These are phyloP conservation scores for Tethya wilhelma DNA, from an alignment of 37 sponge, comb jelly and placozoan genomes.

Conservation along the genomic window DNA sequence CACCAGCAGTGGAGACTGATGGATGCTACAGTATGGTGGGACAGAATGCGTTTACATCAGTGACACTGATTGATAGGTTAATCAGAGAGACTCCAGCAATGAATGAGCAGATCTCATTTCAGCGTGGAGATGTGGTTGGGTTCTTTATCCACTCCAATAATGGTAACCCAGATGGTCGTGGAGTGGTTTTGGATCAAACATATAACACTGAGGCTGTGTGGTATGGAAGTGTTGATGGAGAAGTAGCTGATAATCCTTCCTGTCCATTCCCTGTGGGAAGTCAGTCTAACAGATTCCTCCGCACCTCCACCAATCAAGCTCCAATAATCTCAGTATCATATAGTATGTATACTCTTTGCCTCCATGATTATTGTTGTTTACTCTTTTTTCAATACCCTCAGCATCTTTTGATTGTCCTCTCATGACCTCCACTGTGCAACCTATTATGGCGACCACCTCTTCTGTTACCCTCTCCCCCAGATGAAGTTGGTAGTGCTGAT, in stretches of 20 bases:
- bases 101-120: not conserved
- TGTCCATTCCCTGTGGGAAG: slow-evolving; percentile 28
- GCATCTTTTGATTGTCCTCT: too few relatives aligned
- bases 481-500: too few relatives aligned
- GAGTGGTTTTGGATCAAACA: not conserved
- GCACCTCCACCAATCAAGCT: slow-evolving; percentile 3
- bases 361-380: too few relatives aligned
- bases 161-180: not conserved
- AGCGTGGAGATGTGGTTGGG: slow-evolving; percentile 10
- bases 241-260: not conserved
- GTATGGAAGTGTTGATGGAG: not conserved
- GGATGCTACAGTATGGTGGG: slow-evolving; percentile 17
- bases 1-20: slow-evolving; percentile 5
- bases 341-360: too few relatives aligned
- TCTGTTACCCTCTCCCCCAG: too few relatives aligned
- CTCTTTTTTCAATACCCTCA: too few relatives aligned
- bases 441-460: too few relatives aligned
- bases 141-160: not conserved
- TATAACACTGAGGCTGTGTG: slow-evolving; percentile 2
- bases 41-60: not conserved
- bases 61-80: not conserved
- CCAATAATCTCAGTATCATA: slow-evolving; percentile 18
- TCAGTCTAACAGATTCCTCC: not conserved
- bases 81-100: not conserved
- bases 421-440: too few relatives aligned